Evolutionary conservation across 37 sponge, comb jelly and placozoan species (phyloP), one percentile per base, ranked within the genome.

Genomic region (Spongia lamella): DNA sequence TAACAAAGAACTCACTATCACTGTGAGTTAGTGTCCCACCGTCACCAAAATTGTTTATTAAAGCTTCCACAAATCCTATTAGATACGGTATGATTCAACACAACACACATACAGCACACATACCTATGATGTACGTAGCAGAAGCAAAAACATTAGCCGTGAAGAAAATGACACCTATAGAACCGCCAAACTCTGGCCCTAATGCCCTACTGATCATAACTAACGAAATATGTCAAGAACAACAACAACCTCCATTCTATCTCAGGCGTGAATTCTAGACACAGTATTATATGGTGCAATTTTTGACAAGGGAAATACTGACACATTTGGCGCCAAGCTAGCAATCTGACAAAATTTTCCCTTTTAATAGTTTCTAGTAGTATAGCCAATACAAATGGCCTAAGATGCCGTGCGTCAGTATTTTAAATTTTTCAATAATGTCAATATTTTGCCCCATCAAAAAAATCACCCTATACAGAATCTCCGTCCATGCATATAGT

Each of bases 151-250:
- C 63, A 35, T 98, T 95, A 24, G 99, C 99, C 33, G 90, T 57
- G 71, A 85, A 94, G 90, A 98, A 98, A 53, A 98, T 90, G 64
- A 95, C 82, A 54, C 99, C 99, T 35, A 98, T 83, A 29, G 99
- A 87, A 1, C 99, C 99, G 26, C 99, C 99, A 61, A 98, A 94
- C 87, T 98, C 99, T 2, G 99, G 99, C 6, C 99, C 99, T 19
- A 96, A 70, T 1, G 96, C 86, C 30, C 96, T 49, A 61, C 96
- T 95, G 38, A 95, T 95, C 92, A 95, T 92, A 68, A 93, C 94
- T 93, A 38, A 36, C 20, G n/a, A 38, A 29, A 38, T 65, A 63
- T 7, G 1, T 7, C 36, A 26, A 33, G 40, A 29, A 11, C n/a
- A 30, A 72, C 59, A 6, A 30, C 20, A 56, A 16, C 3, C 16